Conservation (phyloP, 2,888 invertebrate genomes). For the Scaptodrosophila latifasciaeformis region DNA sequence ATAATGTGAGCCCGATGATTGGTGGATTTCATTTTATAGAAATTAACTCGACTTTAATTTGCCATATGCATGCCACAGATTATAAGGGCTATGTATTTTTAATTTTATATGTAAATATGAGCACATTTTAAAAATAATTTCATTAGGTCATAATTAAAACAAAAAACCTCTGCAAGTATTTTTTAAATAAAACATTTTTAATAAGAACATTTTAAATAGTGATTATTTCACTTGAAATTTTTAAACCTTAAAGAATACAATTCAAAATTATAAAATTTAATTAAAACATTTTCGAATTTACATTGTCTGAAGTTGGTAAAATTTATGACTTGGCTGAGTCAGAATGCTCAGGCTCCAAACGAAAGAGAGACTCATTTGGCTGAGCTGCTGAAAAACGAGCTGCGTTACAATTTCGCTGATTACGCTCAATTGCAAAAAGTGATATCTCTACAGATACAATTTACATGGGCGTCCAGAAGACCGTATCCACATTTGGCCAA, state of each 20-base stretch:
- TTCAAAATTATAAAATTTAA: too few relatives aligned
- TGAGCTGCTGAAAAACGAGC: slow-evolving; percentile 45
- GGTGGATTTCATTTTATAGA: slow-evolving; percentile 36
- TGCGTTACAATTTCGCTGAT: slow-evolving; percentile 68
- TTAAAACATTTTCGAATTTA: slow-evolving; percentile 68
- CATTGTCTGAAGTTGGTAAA: slow-evolving; percentile 32
- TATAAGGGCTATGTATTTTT: background rate
- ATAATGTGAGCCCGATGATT: slow-evolving; percentile 51
- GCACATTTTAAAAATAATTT: too few relatives aligned
- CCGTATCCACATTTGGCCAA: slow-evolving; percentile 8
- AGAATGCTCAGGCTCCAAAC: slow-evolving; percentile 21
- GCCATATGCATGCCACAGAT: too few relatives aligned
- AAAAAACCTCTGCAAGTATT: too few relatives aligned
- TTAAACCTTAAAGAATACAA: too few relatives aligned
- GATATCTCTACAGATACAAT: slow-evolving; percentile 56
- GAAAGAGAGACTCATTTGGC: slow-evolving; percentile 4
- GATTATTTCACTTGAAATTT: too few relatives aligned
- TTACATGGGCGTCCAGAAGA: slow-evolving; percentile 42
- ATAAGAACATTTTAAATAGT: too few relatives aligned
- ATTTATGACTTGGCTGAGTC: slow-evolving; percentile 48
- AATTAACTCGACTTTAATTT: too few relatives aligned
- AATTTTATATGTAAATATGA: too few relatives aligned
- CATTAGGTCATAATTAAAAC: too few relatives aligned
- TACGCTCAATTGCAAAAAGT: slow-evolving; percentile 53
- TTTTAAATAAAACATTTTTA: too few relatives aligned